Percentiles rank a stretch among this genome's conserved stretches.
These are phyloP conservation scores for Tuberolachnus salignus DNA, from an alignment of 2,888 invertebrate species.

Conservation along the genomic window DNA sequence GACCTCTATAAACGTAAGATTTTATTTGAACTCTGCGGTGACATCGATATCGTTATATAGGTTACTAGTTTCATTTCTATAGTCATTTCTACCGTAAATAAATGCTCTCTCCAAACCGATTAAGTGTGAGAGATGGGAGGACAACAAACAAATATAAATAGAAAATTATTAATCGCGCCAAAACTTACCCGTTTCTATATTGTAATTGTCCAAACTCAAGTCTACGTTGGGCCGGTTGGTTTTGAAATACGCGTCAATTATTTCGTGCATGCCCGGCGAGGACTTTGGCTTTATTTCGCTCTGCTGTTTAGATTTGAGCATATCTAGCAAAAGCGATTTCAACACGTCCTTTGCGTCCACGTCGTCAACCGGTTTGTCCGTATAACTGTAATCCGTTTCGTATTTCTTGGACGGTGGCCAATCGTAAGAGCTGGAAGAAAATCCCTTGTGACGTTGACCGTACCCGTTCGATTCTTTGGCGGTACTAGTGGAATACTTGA, in stretches of 20 bases:
- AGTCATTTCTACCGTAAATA: too few species aligned
- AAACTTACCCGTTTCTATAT: constrained; percentile 41
- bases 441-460: too few species aligned
- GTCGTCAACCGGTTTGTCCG: not conserved
- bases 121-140: too few species aligned
- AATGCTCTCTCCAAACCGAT: too few species aligned
- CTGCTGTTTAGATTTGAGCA: constrained; percentile 20
- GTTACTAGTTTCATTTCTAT: too few species aligned
- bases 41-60: too few species aligned
- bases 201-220: not conserved
- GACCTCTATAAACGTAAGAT: too few species aligned
- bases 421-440: too few species aligned
- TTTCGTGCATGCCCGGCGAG: not conserved
- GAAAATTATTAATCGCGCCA: not conserved
- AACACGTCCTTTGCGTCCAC: constrained; percentile 22
- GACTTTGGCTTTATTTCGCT: not conserved
- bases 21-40: too few species aligned
- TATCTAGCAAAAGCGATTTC: constrained; percentile 12
- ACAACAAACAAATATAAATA: not conserved
- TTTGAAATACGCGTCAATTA: constrained; percentile 26
- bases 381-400: not conserved
- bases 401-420: not conserved
- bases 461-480: too few species aligned
- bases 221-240: not conserved
- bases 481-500: not conserved